phyloP scores from a whole-genome alignment of 2,113 vertebrate genomes.

The Corythornis madagascariensis region DNA sequence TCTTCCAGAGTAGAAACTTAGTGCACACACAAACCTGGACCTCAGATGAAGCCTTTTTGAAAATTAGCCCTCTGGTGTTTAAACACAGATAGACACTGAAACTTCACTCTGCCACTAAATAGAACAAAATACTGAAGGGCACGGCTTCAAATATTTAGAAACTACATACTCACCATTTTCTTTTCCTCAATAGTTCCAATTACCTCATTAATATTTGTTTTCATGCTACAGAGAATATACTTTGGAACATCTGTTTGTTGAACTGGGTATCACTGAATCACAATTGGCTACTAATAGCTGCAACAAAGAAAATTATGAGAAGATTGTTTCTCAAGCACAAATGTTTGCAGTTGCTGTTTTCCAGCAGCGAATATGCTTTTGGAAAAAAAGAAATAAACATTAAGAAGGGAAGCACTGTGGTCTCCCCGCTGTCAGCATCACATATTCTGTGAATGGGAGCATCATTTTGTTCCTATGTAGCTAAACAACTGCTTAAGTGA shows the following conservation, averaged over 20 bases:
- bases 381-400: constrained; percentile 69
- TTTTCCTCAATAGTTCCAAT: constrained; percentile 60
- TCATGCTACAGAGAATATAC: constrained; percentile 68
- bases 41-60: not conserved
- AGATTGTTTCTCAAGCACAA: constrained; percentile 75
- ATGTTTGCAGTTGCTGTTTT: constrained; percentile 76
- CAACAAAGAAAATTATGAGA: constrained; percentile 81
- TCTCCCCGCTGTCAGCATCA: constrained; percentile 83
- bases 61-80: constrained; percentile 36
- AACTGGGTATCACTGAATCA: constrained; percentile 74
- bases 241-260: constrained; percentile 78
- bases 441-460: constrained; percentile 86
- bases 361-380: constrained; percentile 72
- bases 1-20: not conserved
- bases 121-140: constrained; percentile 28
- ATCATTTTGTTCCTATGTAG: constrained; percentile 89
- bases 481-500: constrained; percentile 96
- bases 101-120: constrained; percentile 11
- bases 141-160: constrained; percentile 21
- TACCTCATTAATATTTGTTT: constrained; percentile 80
- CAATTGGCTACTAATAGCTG: constrained; percentile 78
- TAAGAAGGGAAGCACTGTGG: constrained; percentile 69
- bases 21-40: not conserved
- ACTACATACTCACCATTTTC: constrained; percentile 27
- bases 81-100: not conserved